Base-by-base conservation (phyloP, 2,888 invertebrate genomes). In the Taphrorychus bicolor region DNA sequence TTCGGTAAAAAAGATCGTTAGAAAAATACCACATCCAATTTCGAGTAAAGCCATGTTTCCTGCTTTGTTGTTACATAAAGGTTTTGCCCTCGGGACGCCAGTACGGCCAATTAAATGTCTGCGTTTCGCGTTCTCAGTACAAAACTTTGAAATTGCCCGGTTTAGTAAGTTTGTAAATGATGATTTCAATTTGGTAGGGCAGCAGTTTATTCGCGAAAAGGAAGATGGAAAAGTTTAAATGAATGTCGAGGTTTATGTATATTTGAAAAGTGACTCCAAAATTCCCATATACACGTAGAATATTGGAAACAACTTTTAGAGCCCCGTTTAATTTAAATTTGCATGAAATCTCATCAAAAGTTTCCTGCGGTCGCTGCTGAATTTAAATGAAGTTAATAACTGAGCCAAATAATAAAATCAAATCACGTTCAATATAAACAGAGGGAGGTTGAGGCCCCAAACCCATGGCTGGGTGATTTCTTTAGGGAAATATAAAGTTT, bases 401-500 rank as follows among this genome's bases (percentile, higher is more conserved):
- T 18, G 53, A 49, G 32, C 23, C 19, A 56, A 57, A 73, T 73
- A 72, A 72, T 63, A 69, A 72, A 77, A 75, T 75, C 76, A 73
- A 72, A 72, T 71, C 76, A 77, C 76, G 76, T 76, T 77, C 73
- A 74, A 72, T 74, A 74, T 75, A 73, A 75, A 74, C 74, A 74
- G 49, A 40, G 59, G 51, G 59, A 40, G 54, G 14, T 23, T 14
- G 32, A 14, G 16, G 22, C 22, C 21, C 14, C 21, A 9, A n/a
- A 16, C 5, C 59, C 16, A 14, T 18, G 24, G 49, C 17, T 11
- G 70, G 71, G 72, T 80, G 79, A 81, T 81, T 82, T 82, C 81
- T 82, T 81, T 76, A 71, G 82, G 82, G 82, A 82, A 82, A 82
- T 82, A 81, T 81, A 77, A 80, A 82, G 76, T 82, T 82, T 16